Base-by-base conservation (phyloP, 2,113 vertebrate species). In the Poeciliopsis prolifica region DNA sequence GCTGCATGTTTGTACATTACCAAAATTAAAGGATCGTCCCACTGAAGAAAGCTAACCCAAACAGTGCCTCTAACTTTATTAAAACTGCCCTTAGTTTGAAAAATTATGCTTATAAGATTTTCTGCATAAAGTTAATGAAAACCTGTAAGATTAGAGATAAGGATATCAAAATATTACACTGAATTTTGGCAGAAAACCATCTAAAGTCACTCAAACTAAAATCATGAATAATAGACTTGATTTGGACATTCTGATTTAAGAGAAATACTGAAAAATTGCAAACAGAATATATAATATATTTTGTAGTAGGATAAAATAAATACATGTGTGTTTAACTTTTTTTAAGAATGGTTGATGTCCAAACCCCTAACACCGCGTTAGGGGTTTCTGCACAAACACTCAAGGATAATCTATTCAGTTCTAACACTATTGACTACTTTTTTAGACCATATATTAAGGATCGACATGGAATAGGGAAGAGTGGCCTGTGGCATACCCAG, bases 391-490 rank as follows among this genome's bases (percentile, higher is more conserved):
- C 69, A 81, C 74, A 82, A 70, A 76, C 78, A 80, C 65, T 54
- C 86, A 88, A 88, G 87, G 90, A 90, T 87, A 90, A 91, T 87
- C 74, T 77, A 87, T 89, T 90, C 84, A 84, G 73, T 78, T 88
- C 77, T 58, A 75, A 82, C 37, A 85, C 72, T 83, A 84, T 88
- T 82, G 81, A 88, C 82, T 83, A 77, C 75, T 80, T 87, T 88
- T 84, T 88, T 67, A 72, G 75, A 82, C 79, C 80, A 81, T 85
- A 87, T 77, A 75, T 83, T 86, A 90, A 79, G 71, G 86, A 91
- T 86, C 84, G 84, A 89, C 83, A 86, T 67, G 81, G 85, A 80
- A 81, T 35, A 60, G 74, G 63, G 66, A 78, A 37, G 75, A 71
- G 81, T 75, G 82, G 80, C 89, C 88, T 19, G 75, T 91, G 85